Evolutionary conservation across 2,888 invertebrate genomes (phyloP).

Genomic region (Mesodorylaimus sp.): DNA sequence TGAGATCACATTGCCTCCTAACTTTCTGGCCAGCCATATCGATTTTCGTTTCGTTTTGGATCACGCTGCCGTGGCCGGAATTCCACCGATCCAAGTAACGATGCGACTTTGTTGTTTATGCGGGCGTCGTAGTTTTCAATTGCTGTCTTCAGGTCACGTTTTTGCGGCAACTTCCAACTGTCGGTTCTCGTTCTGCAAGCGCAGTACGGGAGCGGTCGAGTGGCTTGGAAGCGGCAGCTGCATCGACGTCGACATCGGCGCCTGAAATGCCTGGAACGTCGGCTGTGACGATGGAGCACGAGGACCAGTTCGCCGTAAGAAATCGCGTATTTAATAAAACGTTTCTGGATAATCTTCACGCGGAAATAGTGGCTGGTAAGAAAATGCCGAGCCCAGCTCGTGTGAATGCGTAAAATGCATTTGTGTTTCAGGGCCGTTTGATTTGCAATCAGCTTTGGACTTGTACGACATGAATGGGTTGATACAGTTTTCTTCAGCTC

Average conservation of each 20-base stretch:
- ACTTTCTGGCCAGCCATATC: constrained; percentile 58
- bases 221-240: too few species aligned
- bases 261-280: not conserved
- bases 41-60: constrained; percentile 69
- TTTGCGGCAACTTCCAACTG: constrained; percentile 35
- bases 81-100: constrained; percentile 52
- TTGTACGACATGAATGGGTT: constrained; percentile 64
- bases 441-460: constrained; percentile 60
- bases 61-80: constrained; percentile 47
- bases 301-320: not conserved
- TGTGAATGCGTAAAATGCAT: too few species aligned
- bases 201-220: not conserved
- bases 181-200: too few species aligned
- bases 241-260: not conserved
- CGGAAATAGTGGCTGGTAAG: not conserved
- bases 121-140: too few species aligned
- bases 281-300: not conserved
- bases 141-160: constrained; percentile 1
- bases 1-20: constrained; percentile 62
- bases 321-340: not conserved
- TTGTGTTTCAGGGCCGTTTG: constrained; percentile 59
- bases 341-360: not conserved
- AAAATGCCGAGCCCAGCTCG: too few species aligned
- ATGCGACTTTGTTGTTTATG: too few species aligned
- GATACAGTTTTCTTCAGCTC: constrained; percentile 63